Conservation (phyloP, 2,113 vertebrate species). For the Poeciliopsis retropinna region DNA sequence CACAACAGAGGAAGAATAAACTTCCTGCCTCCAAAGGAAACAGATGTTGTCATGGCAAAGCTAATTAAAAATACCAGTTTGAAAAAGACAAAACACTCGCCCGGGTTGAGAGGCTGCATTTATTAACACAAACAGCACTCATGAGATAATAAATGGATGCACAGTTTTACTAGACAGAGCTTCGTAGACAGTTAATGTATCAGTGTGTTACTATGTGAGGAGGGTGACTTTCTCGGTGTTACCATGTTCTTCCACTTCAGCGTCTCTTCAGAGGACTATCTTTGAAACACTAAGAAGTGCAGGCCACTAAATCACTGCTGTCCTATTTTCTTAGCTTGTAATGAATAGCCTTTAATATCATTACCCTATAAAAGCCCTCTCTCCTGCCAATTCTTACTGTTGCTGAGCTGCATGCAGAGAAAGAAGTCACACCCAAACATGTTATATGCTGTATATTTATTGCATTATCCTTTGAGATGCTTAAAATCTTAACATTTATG, state of each 20-base stretch:
- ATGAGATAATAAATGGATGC: background rate
- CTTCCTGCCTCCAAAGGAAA: slow-evolving; percentile 63
- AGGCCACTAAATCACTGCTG: slow-evolving; percentile 33
- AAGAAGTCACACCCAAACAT: slow-evolving; percentile 5
- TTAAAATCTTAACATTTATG: background rate
- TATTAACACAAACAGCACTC: background rate
- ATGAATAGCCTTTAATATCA: slow-evolving; percentile 66
- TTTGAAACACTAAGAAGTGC: slow-evolving; percentile 26
- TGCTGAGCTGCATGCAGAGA: slow-evolving; percentile 30
- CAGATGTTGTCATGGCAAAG: slow-evolving; percentile 56
- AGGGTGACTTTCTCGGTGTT: slow-evolving; percentile 14
- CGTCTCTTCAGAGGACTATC: slow-evolving; percentile 50
- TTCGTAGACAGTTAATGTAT: background rate
- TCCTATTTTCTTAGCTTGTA: slow-evolving; percentile 55
- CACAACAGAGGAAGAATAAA: slow-evolving; percentile 61
- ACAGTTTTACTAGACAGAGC: slow-evolving; percentile 1
- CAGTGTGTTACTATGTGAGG: slow-evolving; percentile 1
- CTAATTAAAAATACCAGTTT: slow-evolving; percentile 43
- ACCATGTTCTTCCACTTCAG: slow-evolving; percentile 16
- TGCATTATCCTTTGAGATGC: background rate
- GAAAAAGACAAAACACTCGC: slow-evolving; percentile 16
- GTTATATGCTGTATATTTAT: background rate
- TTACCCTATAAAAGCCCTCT: slow-evolving; percentile 49
- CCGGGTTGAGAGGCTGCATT: slow-evolving; percentile 6
- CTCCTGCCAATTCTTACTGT: slow-evolving; percentile 44